phyloP scores from a whole-genome alignment of 1,140 invertebrate species.

The Muscidifurax raptorellus region DNA sequence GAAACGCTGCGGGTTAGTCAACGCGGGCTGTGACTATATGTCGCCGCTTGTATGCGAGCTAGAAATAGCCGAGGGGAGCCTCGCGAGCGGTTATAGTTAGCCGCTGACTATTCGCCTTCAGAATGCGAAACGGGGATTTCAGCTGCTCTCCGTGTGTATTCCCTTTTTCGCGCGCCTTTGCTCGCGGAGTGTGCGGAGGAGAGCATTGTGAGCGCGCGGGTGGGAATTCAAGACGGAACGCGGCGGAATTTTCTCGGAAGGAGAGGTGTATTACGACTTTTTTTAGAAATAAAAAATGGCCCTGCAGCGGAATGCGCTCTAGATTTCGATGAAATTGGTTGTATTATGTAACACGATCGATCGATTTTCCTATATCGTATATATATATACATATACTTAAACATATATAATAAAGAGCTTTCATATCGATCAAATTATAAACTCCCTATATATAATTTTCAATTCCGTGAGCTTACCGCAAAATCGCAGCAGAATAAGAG shows the following conservation, averaged over 20 bases:
- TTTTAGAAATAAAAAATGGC: too few relatives aligned
- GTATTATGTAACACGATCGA: too few relatives aligned
- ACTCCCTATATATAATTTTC: too few relatives aligned
- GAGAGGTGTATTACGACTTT: not conserved
- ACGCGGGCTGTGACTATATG: not conserved
- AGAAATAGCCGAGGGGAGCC: slow-evolving; percentile 68
- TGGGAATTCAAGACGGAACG: not conserved
- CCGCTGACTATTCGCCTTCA: slow-evolving; percentile 65
- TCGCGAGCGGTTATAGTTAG: slow-evolving; percentile 66
- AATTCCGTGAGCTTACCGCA: too few relatives aligned
- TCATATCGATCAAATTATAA: too few relatives aligned
- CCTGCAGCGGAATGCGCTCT: too few relatives aligned
- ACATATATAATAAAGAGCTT: too few relatives aligned
- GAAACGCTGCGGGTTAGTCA: too few relatives aligned
- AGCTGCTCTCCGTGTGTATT: slow-evolving; percentile 46
- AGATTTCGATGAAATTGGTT: not conserved
- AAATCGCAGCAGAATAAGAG: too few relatives aligned
- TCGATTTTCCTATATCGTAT: not conserved
- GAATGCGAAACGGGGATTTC: slow-evolving; percentile 66
- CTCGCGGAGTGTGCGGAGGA: not conserved
- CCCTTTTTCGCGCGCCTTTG: slow-evolving; percentile 23
- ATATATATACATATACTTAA: too few relatives aligned
- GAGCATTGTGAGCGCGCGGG: not conserved
- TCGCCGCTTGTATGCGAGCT: slow-evolving; percentile 31
- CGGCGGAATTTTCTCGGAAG: not conserved